Base-by-base conservation (phyloP, 2,888 invertebrate species). In the Agriotes lineatus region DNA sequence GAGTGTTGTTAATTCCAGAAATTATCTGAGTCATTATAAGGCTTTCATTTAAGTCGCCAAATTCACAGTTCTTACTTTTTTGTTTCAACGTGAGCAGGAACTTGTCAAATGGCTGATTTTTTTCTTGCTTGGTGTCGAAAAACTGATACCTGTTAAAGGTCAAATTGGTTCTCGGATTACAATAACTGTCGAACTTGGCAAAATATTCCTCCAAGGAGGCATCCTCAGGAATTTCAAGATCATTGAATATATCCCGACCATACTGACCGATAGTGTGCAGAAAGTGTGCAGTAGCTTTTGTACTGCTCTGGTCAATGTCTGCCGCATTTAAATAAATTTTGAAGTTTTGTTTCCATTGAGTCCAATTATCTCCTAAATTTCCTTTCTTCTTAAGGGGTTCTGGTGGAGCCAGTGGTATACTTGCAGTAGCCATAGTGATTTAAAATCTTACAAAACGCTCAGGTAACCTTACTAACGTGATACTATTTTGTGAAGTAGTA, bases 11-110 rank as follows among this genome's bases (percentile, higher is more conserved):
- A 48, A 64, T 37, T 1, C 64, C 64, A 1, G 58, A 50, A 39
- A 66, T 54, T 18, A 66, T 59, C 33, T 60, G 59, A 12, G 54
- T 54, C 33, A 52, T 67, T 19, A 73, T 45, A 2, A 74, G 18
- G 1, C 69, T 66, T 19, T 73, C 65, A 7, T 68, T 45, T 18
- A 71, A 67, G 2, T 60, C 58, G 12, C 71, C 71, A 50, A 73
- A 69, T 20, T 66, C 45, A 22, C 66, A 66, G n/a, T 22, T 42
- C 14, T 42, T 60, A 19, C 39, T 42, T 60, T 44, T 64, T 57
- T 70, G 73, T 50, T 70, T 70, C 9, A 71, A 57, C 42, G 67
- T 62, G 7, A 62, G 67, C 4, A 72, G 66, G 54, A 72, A 74
- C 12, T 67, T 58, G n/a, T 74, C 74, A 12, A 75, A 59, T 2